Conservation (phyloP, 2,797 vertebrate genomes). For the Anguilla obscura region DNA sequence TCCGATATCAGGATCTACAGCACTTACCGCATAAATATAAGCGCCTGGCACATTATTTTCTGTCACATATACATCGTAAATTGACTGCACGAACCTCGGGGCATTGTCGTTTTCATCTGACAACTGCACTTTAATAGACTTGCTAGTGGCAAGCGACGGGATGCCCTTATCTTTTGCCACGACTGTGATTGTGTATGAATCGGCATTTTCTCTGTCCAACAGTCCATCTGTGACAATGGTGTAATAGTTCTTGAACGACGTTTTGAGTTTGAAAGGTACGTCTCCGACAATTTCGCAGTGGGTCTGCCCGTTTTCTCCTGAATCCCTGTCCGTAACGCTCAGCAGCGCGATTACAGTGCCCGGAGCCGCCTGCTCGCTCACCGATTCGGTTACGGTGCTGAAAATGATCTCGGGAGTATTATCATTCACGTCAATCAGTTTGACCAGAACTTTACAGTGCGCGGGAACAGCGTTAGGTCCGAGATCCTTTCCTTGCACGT, state of each 20-base stretch:
- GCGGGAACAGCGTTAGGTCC: conserved; percentile 96
- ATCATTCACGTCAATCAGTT: conserved; percentile 91
- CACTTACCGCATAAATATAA: conserved; percentile 96
- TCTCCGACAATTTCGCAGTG: conserved; percentile 91
- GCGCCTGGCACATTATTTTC: conserved; percentile 98
- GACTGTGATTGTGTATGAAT: conserved; percentile 90
- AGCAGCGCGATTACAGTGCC: conserved; percentile 97
- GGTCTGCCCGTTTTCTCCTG: conserved; percentile 91
- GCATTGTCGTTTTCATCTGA: conserved; percentile 97
- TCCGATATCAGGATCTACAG: conserved; percentile 87
- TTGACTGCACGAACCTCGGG: conserved; percentile 86
- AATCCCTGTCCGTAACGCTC: conserved; percentile 93
- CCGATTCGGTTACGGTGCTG: conserved; percentile 94
- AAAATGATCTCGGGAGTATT: conserved; percentile 96
- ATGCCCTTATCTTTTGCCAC: conserved; percentile 88
- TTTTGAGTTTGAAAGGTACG: conserved; percentile 93
- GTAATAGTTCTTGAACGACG: conserved; percentile 95
- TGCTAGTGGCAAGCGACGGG: conserved; percentile 87
- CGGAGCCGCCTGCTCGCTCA: conserved; percentile 90
- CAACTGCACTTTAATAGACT: conserved; percentile 93
- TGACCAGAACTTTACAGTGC: conserved; percentile 95
- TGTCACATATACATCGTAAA: conserved; percentile 94
- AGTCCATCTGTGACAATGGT: conserved; percentile 92
- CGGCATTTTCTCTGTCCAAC: conserved; percentile 86
- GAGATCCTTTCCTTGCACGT: conserved; percentile 94